phyloP scores from a whole-genome alignment of 2,888 invertebrate species.

The Sisyra nigra region DNA sequence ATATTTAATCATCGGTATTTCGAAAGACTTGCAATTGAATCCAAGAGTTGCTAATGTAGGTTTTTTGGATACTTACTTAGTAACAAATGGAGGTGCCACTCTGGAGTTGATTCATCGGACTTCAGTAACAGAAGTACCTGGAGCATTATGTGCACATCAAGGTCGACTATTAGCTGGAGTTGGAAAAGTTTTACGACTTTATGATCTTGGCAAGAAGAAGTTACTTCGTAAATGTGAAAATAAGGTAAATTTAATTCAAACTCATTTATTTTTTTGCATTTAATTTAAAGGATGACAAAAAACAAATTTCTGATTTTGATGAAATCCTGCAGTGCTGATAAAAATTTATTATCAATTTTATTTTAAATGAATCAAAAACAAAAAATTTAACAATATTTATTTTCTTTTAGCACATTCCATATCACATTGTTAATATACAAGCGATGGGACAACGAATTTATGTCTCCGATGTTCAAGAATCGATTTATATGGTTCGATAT shows the following conservation, averaged over 20 bases:
- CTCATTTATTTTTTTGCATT: no score
- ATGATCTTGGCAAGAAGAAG: conserved; percentile 95
- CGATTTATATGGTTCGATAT: conserved; percentile 89
- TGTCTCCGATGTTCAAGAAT: conserved; percentile 93
- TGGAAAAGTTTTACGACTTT: conserved; percentile 79
- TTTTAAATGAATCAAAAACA: no score
- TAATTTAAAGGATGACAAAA: conserved; percentile 1
- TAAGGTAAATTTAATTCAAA: conserved; percentile 34
- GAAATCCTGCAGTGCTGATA: conserved; percentile 18
- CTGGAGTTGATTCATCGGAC: conserved; percentile 91
- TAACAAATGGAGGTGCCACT: conserved; percentile 60
- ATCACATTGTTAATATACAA: conserved; percentile 84
- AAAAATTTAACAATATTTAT: conserved; percentile 10
- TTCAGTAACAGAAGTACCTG: conserved; percentile 78
- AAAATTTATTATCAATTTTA: no score
- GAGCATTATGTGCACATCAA: conserved; percentile 79
- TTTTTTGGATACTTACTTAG: conserved; percentile 74
- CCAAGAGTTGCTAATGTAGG: conserved; percentile 73
- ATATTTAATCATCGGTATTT: conserved; percentile 75
- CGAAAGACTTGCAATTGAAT: conserved; percentile 77
- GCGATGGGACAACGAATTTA: conserved; percentile 88
- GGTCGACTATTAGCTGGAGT: conserved; percentile 85
- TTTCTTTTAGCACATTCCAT: conserved; percentile 71
- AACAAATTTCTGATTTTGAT: conserved; percentile 10
- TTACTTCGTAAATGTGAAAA: conserved; percentile 96